Evolutionary conservation across 2,888 invertebrate species (phyloP).

Genomic region (Dichetophora obliterata): DNA sequence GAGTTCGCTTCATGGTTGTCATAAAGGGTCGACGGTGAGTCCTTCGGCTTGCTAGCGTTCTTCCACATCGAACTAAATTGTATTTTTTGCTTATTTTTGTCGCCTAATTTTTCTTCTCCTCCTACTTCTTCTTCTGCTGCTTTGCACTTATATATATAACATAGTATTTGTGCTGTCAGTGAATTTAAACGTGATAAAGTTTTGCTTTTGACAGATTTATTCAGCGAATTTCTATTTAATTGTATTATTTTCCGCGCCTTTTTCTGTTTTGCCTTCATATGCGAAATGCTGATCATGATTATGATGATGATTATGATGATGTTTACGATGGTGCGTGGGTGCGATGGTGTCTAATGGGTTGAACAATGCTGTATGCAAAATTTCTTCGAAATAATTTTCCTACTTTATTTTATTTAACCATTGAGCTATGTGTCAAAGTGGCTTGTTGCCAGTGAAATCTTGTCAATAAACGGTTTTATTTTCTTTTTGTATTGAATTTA

Average conservation of each 20-base stretch:
- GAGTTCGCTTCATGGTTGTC: neutral
- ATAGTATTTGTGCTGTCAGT: conserved; percentile 14
- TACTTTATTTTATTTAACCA: too few species aligned
- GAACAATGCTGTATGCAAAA: too few species aligned
- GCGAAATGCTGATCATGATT: too few species aligned
- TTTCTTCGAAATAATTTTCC: too few species aligned
- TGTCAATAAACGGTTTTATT: too few species aligned
- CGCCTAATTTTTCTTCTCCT: neutral
- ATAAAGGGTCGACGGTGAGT: neutral
- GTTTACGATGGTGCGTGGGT: too few species aligned
- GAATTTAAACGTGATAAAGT: conserved; percentile 28
- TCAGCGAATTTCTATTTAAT: conserved; percentile 9
- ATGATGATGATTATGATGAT: too few species aligned
- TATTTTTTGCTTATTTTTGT: too few species aligned
- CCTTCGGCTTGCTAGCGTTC: neutral
- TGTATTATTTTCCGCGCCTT: conserved; percentile 2
- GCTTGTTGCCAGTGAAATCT: too few species aligned
- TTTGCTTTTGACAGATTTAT: conserved; percentile 38
- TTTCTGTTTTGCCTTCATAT: neutral
- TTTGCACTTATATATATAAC: neutral
- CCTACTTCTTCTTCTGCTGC: neutral
- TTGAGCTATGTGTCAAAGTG: too few species aligned
- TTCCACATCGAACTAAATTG: neutral
- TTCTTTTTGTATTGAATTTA: too few species aligned
- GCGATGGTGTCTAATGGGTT: too few species aligned